phyloP scores from a whole-genome alignment of 2,113 vertebrate genomes.

The Felis chaus region DNA sequence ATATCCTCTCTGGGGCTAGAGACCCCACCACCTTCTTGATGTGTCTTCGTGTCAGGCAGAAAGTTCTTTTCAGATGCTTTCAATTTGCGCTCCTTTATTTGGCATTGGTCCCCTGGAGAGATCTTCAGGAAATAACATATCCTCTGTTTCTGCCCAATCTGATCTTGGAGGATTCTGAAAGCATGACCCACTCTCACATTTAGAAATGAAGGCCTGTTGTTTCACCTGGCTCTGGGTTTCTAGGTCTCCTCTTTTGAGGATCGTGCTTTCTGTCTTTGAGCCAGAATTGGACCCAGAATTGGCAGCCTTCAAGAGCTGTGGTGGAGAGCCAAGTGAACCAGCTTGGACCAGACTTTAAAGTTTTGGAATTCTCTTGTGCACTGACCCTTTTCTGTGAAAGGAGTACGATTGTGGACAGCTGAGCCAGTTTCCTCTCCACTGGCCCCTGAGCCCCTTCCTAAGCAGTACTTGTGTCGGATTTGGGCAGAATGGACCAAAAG shows the following conservation, averaged over 20 bases:
- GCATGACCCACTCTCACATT: neutral
- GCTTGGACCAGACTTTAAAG: constrained; percentile 12
- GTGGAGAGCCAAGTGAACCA: constrained; percentile 47
- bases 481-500: neutral
- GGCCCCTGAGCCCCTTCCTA: neutral
- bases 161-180: constrained; percentile 29
- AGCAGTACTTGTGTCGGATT: neutral
- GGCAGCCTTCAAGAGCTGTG: constrained; percentile 24
- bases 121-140: neutral
- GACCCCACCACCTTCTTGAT: neutral
- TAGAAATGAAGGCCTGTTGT: neutral
- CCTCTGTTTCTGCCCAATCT: neutral
- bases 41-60: neutral
- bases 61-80: neutral
- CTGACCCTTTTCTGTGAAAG: constrained; percentile 25
- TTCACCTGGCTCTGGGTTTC: constrained; percentile 33
- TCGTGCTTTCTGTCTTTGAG: constrained; percentile 22
- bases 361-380: constrained; percentile 33
- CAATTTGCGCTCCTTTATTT: neutral
- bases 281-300: constrained; percentile 51
- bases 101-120: neutral
- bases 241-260: constrained; percentile 67
- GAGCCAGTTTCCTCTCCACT: neutral
- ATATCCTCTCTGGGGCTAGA: neutral
- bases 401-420: neutral